These are phyloP conservation scores for Pristionchus entomophagus DNA, from an alignment of 2,888 invertebrate genomes.

Conservation along the genomic window DNA sequence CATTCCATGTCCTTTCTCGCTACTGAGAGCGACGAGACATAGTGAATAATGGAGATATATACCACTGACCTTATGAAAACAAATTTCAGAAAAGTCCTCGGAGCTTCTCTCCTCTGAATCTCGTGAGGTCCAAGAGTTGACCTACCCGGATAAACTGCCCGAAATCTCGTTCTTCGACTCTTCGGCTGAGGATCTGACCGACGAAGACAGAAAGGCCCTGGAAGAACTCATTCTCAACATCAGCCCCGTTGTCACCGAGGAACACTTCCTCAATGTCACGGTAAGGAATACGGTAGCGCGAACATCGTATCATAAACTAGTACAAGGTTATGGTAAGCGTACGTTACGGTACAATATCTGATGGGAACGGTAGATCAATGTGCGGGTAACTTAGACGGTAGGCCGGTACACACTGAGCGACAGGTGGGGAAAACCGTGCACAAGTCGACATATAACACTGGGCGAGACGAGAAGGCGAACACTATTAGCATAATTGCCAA, in stretches of 20 bases:
- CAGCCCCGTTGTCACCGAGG: not conserved
- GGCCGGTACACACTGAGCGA: no score
- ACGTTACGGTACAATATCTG: not conserved
- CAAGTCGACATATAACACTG: no score
- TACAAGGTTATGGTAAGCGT: not conserved
- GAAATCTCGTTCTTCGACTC: not conserved
- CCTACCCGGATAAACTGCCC: not conserved
- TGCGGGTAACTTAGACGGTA: no score
- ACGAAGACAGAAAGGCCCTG: conserved; percentile 19
- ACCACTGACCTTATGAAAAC: no score
- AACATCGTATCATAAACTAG: no score
- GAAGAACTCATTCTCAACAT: conserved; percentile 22
- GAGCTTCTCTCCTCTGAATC: not conserved
- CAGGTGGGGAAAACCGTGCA: no score
- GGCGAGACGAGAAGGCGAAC: no score
- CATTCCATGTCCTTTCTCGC: no score
- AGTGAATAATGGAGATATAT: no score
- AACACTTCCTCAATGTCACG: not conserved
- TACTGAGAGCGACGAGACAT: no score
- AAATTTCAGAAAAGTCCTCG: not conserved
- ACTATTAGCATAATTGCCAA: no score
- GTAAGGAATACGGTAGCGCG: not conserved
- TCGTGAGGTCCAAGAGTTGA: not conserved
- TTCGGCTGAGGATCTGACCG: conserved; percentile 17
- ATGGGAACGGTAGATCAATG: not conserved